Conservation (phyloP, 2,113 vertebrate genomes). For the Mus pahari region DNA sequence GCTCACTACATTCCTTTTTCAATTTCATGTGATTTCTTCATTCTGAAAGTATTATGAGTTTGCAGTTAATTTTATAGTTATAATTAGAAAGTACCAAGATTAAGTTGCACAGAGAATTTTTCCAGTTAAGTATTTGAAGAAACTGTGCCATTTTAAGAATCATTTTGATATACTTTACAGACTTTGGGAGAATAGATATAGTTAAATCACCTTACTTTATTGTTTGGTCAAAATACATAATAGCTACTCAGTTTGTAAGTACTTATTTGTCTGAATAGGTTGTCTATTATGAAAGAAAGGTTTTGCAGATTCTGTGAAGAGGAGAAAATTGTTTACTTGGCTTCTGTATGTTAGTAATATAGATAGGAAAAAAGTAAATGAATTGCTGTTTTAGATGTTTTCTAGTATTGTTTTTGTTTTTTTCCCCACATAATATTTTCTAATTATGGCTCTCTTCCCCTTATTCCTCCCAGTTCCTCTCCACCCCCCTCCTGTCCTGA, state of each 20-base stretch:
- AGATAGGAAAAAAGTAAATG: not conserved
- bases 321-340: not conserved
- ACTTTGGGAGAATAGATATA: not conserved
- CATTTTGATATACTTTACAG: not conserved
- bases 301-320: not conserved
- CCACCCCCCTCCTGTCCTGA: not conserved
- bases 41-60: not conserved
- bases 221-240: not conserved
- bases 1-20: not conserved
- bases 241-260: not conserved
- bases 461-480: not conserved
- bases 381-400: not conserved
- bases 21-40: not conserved
- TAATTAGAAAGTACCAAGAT: not conserved
- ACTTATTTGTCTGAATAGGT: not conserved
- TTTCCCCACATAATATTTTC: not conserved
- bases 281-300: not conserved
- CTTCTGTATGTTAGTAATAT: not conserved
- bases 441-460: not conserved
- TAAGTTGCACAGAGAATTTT: not conserved
- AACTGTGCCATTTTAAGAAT: not conserved
- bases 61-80: not conserved
- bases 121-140: not conserved
- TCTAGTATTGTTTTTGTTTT: not conserved
- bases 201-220: not conserved